Conservation (phyloP, 2,113 vertebrate species). For the Pionites leucogaster region DNA sequence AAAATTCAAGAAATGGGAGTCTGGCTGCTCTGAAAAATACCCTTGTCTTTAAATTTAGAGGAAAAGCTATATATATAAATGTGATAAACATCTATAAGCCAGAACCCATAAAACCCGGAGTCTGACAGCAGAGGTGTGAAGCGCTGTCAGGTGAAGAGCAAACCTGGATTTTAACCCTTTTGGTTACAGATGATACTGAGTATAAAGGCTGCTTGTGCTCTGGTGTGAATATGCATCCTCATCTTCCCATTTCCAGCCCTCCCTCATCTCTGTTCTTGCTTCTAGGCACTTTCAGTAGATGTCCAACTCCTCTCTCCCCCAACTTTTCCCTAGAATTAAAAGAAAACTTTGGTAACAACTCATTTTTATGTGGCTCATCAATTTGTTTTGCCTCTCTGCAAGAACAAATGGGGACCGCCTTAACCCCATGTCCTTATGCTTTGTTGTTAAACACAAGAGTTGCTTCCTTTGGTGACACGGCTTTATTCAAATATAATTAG, state of each 20-base stretch:
- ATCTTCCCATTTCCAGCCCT: background rate
- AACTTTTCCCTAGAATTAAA: background rate
- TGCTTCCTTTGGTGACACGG: background rate
- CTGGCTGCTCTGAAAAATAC: background rate
- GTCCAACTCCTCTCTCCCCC: background rate
- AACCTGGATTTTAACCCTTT: background rate
- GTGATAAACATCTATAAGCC: constrained; percentile 19
- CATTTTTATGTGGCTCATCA: background rate
- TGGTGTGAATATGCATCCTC: background rate
- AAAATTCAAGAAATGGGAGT: background rate
- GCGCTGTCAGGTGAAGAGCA: background rate
- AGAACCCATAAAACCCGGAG: background rate
- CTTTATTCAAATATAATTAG: background rate
- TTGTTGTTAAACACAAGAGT: no score
- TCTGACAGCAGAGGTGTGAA: background rate
- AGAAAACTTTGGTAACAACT: background rate
- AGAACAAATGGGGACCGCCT: background rate
- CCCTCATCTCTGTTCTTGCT: background rate
- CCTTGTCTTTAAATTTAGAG: constrained; percentile 6
- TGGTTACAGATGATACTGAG: background rate
- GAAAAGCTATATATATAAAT: background rate
- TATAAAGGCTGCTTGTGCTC: background rate
- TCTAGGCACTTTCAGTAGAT: background rate
- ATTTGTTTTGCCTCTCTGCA: background rate
- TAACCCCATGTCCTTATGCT: no score